These are phyloP conservation scores for Drosophila stalkeri DNA, from an alignment of 2,888 invertebrate species.

Conservation along the genomic window DNA sequence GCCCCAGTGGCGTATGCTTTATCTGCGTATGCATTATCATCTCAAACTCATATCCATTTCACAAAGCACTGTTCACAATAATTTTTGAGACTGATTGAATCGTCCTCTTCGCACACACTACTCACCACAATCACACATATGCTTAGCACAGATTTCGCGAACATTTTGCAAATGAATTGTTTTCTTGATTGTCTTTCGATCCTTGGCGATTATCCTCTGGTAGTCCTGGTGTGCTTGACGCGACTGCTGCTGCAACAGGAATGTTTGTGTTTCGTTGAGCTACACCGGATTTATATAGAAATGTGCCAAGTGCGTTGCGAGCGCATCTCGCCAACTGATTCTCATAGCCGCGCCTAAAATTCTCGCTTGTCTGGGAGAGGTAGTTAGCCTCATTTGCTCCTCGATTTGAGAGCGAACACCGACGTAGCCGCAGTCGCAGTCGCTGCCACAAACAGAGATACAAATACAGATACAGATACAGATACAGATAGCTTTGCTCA, in stretches of 20 bases:
- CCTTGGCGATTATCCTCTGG: conserved; percentile 51
- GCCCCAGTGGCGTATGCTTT: conserved; percentile 23
- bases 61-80: conserved; percentile 26
- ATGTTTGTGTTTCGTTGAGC: conserved; percentile 78
- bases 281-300: conserved; percentile 79
- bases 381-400: conserved; percentile 61
- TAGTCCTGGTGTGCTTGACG: conserved; percentile 80
- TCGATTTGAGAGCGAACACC: conserved; percentile 46
- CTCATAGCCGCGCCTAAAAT: conserved; percentile 61
- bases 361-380: conserved; percentile 56
- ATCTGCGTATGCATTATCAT: conserved; percentile 14
- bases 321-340: conserved; percentile 50
- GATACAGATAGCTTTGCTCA: conserved; percentile 13
- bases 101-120: conserved; percentile 46
- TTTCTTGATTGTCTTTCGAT: conserved; percentile 4
- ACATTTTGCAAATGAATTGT: conserved; percentile 63
- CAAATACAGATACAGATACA: conserved; percentile 32
- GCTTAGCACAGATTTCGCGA: conserved; percentile 70
- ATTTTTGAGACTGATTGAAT: background rate
- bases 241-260: conserved; percentile 82
- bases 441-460: background rate
- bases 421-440: background rate
- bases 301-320: conserved; percentile 59
- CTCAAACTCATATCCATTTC: conserved; percentile 1
- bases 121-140: conserved; percentile 80